Evolutionary conservation across 2,888 invertebrate genomes (phyloP).

Genomic region (Spicauda simplicius): DNA sequence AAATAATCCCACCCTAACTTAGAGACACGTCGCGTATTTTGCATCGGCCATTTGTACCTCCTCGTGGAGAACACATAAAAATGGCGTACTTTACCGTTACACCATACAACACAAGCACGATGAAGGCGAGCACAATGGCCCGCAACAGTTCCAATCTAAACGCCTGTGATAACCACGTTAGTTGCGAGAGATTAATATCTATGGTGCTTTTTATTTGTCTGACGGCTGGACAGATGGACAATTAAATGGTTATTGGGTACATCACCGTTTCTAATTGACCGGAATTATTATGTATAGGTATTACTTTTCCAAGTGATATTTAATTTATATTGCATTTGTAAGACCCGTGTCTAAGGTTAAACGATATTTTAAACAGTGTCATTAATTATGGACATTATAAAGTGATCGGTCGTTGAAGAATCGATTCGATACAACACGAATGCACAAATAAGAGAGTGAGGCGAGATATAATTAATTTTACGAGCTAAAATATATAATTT

Average conservation of each 20-base stretch:
- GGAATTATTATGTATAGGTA: neutral
- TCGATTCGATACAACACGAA: constrained; percentile 1
- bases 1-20: too few relatives aligned
- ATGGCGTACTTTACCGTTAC: constrained; percentile 74
- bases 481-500: constrained; percentile 21
- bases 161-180: constrained; percentile 8
- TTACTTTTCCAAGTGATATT: too few relatives aligned
- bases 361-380: neutral
- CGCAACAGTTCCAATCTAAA: constrained; percentile 43
- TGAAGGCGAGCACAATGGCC: constrained; percentile 62
- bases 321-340: neutral
- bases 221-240: neutral
- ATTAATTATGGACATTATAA: neutral
- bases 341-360: neutral
- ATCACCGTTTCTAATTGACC: neutral
- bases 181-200: constrained; percentile 9
- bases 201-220: neutral
- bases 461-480: constrained; percentile 18
- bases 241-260: neutral
- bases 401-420: neutral
- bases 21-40: neutral
- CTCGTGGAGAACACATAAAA: constrained; percentile 78
- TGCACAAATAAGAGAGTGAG: neutral
- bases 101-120: constrained; percentile 61
- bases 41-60: neutral